Conservation (phyloP, 2,888 invertebrate species). For the Galeruca laticollis region DNA sequence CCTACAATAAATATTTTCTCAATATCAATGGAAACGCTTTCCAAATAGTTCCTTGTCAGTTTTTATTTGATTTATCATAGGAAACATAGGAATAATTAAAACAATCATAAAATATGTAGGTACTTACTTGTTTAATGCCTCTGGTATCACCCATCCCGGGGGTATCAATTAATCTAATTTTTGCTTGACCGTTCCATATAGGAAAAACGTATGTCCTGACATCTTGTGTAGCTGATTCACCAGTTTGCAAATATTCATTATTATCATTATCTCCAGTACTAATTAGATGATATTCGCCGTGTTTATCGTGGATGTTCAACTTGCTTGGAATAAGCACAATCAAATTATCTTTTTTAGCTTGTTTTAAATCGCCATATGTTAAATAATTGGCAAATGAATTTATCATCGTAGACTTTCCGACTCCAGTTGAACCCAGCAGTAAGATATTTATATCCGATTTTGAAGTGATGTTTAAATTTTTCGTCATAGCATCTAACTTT, state of each 20-base stretch:
- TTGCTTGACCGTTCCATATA: constrained; percentile 44
- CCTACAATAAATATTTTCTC: no score
- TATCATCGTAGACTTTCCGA: constrained; percentile 63
- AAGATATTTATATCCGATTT: constrained; percentile 58
- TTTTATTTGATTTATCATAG: no score
- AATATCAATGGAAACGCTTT: no score
- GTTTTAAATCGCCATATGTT: constrained; percentile 49
- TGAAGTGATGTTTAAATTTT: constrained; percentile 30
- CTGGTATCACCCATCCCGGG: constrained; percentile 60
- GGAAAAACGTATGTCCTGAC: constrained; percentile 54
- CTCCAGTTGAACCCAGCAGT: constrained; percentile 61
- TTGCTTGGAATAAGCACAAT: constrained; percentile 56
- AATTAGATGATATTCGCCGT: constrained; percentile 47
- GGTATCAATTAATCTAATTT: constrained; percentile 60
- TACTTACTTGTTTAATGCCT: constrained; percentile 50
- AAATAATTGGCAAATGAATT: constrained; percentile 61
- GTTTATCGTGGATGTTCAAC: constrained; percentile 54
- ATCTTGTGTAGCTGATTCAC: constrained; percentile 51
- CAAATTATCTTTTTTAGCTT: constrained; percentile 50
- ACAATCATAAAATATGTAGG: no score
- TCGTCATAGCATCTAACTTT: constrained; percentile 10
- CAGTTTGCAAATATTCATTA: constrained; percentile 48
- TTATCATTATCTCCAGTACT: constrained; percentile 53
- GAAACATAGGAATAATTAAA: no score
- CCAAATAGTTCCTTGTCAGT: no score